Evolutionary conservation across 2,113 vertebrate species (phyloP), one percentile per base, ranked within the genome.

Genomic region (Syrrhaptes paradoxus): DNA sequence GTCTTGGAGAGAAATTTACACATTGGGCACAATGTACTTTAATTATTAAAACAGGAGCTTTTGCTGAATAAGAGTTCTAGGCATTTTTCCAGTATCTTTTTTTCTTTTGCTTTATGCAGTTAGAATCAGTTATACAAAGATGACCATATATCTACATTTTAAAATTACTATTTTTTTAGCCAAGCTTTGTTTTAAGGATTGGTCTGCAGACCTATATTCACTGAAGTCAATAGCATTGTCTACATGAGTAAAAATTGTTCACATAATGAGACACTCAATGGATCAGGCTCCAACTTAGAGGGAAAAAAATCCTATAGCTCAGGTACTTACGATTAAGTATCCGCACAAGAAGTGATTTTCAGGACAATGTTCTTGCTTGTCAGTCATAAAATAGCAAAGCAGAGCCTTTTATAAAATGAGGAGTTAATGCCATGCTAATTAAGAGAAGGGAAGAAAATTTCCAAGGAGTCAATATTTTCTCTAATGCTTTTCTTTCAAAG

Each of bases 1-100:
- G 87, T 94, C 87, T 96, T 87, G 32, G 57, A 91, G 63, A 87
- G 80, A 97, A 97, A 97, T 98, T 97, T 97, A 97, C 98, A 96
- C 94, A 61, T 96, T 90, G 82, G 88, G 59, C 88, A 89, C 77
- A 96, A 87, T 93, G 70, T 91, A 46, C 62, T 94, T 97, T 90
- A 95, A 85, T 96, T 96, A 92, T 94, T 97, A 87, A 94, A 92
- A 87, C 20, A 62, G 65, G 31, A 91, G 48, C 36, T 95, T 96
- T 95, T 90, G 80, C 77, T 93, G 82, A 97, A 97, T 96, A 87
- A 85, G 85, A 12, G 17, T 89, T 97, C 49, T 63, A 67, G n/a
- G 9, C 68, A 81, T 93, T 95, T 82, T 94, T 65, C 32, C 51
- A 15, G 48, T 57, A 41, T 28, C 3, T 45, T 46, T 93, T 93